Conservation (phyloP, 2,797 vertebrate species). For the Zenarchopterus dispar region DNA sequence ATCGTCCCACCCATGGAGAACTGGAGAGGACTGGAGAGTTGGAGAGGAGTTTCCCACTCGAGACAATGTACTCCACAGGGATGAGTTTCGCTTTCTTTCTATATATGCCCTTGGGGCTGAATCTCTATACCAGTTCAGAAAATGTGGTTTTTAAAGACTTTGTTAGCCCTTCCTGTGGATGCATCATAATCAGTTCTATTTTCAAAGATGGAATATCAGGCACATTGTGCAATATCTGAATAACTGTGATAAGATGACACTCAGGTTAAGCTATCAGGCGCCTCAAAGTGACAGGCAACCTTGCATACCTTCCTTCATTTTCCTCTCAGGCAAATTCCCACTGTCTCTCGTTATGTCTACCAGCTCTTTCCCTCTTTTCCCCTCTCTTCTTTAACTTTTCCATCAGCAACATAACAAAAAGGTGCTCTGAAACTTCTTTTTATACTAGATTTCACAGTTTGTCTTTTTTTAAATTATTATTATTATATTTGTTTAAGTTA, state of each 20-base stretch:
- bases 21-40: slow-evolving; percentile 11
- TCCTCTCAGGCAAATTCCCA: slow-evolving; percentile 78
- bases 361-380: slow-evolving; percentile 9
- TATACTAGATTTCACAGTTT: background rate
- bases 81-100: slow-evolving; percentile 35
- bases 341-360: slow-evolving; percentile 38
- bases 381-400: slow-evolving; percentile 12
- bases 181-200: slow-evolving; percentile 9
- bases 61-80: slow-evolving; percentile 37
- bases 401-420: slow-evolving; percentile 1
- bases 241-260: slow-evolving; percentile 59
- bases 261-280: slow-evolving; percentile 54
- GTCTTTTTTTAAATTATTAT: too few relatives aligned
- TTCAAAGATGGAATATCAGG: slow-evolving; percentile 4
- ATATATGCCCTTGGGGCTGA: slow-evolving; percentile 12
- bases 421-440: slow-evolving; percentile 2
- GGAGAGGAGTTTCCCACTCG: slow-evolving; percentile 22
- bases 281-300: slow-evolving; percentile 72
- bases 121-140: slow-evolving; percentile 19
- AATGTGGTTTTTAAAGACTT: background rate
- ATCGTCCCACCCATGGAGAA: slow-evolving; percentile 73
- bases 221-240: slow-evolving; percentile 51
- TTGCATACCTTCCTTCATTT: slow-evolving; percentile 70
- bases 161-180: background rate
- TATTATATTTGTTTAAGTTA: background rate